Percentiles rank a stretch among this genome's conserved stretches.
phyloP scores from a whole-genome alignment of 2,888 invertebrate genomes.

The Tachina fera region DNA sequence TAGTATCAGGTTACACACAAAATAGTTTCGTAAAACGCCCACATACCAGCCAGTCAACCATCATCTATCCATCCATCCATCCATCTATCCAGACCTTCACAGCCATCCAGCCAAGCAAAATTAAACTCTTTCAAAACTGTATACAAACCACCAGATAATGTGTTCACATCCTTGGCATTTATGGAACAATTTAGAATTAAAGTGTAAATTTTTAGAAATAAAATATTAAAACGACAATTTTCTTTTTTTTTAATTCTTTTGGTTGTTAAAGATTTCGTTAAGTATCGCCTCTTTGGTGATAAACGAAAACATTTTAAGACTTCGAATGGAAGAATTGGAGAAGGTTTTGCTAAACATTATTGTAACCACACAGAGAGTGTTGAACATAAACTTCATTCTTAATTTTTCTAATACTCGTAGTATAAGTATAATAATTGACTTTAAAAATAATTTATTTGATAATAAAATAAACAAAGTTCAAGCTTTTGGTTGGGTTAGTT shows the following conservation, averaged over 20 bases:
- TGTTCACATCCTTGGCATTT: constrained; percentile 64
- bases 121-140: neutral
- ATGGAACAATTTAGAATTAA: constrained; percentile 62
- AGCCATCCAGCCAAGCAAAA: constrained; percentile 2
- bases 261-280: constrained; percentile 56
- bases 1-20: constrained; percentile 80
- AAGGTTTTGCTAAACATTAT: too few species aligned
- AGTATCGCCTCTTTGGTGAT: constrained; percentile 46
- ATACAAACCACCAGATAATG: constrained; percentile 35
- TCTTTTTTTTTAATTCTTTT: neutral
- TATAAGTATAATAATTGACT: too few species aligned
- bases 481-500: too few species aligned
- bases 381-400: too few species aligned
- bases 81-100: neutral
- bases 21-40: constrained; percentile 78
- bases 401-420: too few species aligned
- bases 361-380: too few species aligned
- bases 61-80: constrained; percentile 16
- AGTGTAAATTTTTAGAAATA: constrained; percentile 41
- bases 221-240: neutral
- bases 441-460: too few species aligned
- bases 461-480: too few species aligned
- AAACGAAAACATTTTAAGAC: neutral
- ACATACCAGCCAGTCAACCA: constrained; percentile 77
- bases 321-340: too few species aligned